These are phyloP conservation scores for Pseudachorutes palmiensis DNA, from an alignment of 1,140 invertebrate species.

Conservation along the genomic window DNA sequence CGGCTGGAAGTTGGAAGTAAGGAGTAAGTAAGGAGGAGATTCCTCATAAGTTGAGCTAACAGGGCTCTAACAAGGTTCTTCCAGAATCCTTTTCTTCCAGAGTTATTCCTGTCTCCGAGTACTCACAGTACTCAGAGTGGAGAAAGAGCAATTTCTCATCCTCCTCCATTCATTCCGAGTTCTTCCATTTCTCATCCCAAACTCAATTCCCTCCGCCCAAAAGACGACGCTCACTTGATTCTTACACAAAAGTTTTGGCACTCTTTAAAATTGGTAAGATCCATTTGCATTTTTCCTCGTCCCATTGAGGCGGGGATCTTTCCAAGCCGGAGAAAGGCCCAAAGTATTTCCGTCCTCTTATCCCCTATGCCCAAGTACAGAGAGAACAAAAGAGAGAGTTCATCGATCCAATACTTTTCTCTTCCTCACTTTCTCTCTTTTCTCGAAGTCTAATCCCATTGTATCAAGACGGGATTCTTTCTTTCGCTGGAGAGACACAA, in stretches of 20 bases:
- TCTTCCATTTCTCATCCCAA: background rate
- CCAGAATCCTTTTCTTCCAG: too few species aligned
- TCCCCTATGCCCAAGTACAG: background rate
- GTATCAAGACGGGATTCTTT: background rate
- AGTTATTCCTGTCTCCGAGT: too few species aligned
- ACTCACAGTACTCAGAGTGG: background rate
- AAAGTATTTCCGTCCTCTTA: slow-evolving; percentile 15
- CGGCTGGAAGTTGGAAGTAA: too few species aligned
- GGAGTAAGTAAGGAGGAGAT: background rate
- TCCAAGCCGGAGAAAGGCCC: too few species aligned
- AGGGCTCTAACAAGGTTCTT: too few species aligned
- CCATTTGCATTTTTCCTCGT: slow-evolving; percentile 37
- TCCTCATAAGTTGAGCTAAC: slow-evolving; percentile 1
- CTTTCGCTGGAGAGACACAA: background rate
- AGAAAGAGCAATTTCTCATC: slow-evolving; percentile 5
- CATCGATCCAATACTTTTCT: slow-evolving; percentile 22
- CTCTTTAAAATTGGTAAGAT: slow-evolving; percentile 37
- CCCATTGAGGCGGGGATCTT: slow-evolving; percentile 1
- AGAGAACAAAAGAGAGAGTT: slow-evolving; percentile 25
- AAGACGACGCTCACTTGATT: background rate
- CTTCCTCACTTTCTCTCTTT: slow-evolving; percentile 4
- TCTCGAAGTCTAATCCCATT: slow-evolving; percentile 3
- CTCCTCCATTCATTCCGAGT: background rate
- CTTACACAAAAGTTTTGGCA: slow-evolving; percentile 33
- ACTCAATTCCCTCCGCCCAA: background rate